Percentiles rank a stretch among this genome's conserved stretches.
phyloP scores from a whole-genome alignment of 2,888 invertebrate genomes.

The Cantharis nigra region DNA sequence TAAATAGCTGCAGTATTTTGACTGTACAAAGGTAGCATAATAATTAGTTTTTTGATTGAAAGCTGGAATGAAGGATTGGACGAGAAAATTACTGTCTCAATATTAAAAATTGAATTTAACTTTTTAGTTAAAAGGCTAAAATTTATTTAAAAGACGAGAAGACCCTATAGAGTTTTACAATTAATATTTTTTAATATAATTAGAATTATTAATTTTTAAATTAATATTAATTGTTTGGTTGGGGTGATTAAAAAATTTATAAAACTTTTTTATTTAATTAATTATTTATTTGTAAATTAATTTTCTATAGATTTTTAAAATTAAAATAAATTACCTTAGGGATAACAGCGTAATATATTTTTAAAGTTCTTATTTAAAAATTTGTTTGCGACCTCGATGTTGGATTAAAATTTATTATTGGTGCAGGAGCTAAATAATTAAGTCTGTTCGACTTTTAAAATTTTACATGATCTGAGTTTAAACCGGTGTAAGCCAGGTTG shows the following conservation, averaged over 20 bases:
- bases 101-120: conserved; percentile 61
- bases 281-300: conserved; percentile 54
- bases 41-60: conserved; percentile 79
- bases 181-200: conserved; percentile 50
- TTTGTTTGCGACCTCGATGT: conserved; percentile 87
- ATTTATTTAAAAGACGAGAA: conserved; percentile 72
- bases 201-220: conserved; percentile 45
- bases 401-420: conserved; percentile 76
- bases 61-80: conserved; percentile 80
- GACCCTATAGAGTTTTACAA: conserved; percentile 77
- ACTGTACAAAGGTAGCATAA: conserved; percentile 84
- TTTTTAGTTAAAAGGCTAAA: conserved; percentile 70
- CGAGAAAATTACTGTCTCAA: conserved; percentile 66
- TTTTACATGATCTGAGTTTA: conserved; percentile 89
- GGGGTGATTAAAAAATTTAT: conserved; percentile 68
- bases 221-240: conserved; percentile 59
- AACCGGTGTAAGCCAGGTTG: conserved; percentile 84
- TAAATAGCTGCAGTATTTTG: conserved; percentile 80
- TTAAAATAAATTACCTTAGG: conserved; percentile 78
- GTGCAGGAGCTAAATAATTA: conserved; percentile 70
- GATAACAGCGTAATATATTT: conserved; percentile 84
- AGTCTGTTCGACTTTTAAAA: conserved; percentile 83
- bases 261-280: conserved; percentile 59
- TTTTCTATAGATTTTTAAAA: conserved; percentile 65
- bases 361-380: conserved; percentile 73